Conservation (phyloP, 2,888 invertebrate species). For the Ecdyonurus torrentis region DNA sequence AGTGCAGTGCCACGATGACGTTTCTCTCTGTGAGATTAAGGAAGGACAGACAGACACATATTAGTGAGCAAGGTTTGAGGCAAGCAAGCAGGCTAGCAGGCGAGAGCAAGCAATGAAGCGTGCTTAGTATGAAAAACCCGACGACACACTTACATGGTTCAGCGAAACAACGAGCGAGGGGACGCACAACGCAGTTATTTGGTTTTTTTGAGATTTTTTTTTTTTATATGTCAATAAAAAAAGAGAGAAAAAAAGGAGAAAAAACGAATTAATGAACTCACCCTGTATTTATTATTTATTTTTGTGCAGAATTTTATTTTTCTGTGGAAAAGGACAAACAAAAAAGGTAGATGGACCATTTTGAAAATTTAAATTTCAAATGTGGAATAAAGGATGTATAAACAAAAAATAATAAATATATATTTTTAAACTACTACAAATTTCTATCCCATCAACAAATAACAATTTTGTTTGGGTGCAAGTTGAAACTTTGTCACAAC, state of each 20-base stretch:
- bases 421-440: too few species aligned
- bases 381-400: too few species aligned
- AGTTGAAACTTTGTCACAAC: too few species aligned
- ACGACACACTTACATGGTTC: not conserved
- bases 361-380: too few species aligned
- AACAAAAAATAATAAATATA: too few species aligned
- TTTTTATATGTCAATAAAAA: not conserved
- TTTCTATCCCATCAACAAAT: too few species aligned
- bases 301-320: not conserved
- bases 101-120: not conserved
- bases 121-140: not conserved
- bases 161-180: not conserved
- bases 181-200: not conserved
- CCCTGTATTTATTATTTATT: not conserved
- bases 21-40: too few species aligned
- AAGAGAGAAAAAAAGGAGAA: not conserved
- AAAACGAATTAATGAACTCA: not conserved
- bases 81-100: not conserved
- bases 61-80: too few species aligned
- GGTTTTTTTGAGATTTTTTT: too few species aligned
- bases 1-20: too few species aligned
- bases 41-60: too few species aligned
- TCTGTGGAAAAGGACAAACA: not conserved
- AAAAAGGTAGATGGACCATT: not conserved
- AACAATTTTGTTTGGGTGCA: too few species aligned